Evolutionary conservation across 2,113 vertebrate genomes (phyloP), one percentile per base, ranked within the genome.

Genomic region (Ciconia boyciana): DNA sequence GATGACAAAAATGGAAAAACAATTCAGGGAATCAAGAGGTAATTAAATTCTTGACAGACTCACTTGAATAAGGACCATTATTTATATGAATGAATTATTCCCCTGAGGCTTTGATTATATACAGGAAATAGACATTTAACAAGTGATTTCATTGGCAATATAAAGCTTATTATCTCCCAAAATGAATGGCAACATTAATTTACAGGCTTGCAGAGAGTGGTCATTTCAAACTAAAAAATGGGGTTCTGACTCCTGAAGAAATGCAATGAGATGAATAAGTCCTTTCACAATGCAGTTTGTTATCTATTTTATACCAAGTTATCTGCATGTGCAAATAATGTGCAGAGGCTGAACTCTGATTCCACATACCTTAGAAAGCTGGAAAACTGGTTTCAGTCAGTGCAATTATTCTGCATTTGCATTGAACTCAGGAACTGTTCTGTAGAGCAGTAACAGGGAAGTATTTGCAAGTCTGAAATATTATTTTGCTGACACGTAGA

Each of bases 31-130:
- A 94, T 96, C 74, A 96, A 97, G 64, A 82, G 49, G n/a, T 96
- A 94, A 97, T 94, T 95, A 97, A 91, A 84, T 94, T 97, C 62
- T 96, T 80, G 69, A 96, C 81, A 87, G 91, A 58, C 61, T 90
- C 58, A 58, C 95, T 96, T 94, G 84, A 93, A 85, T 87, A 93
- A 57, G 91, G 46, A 64, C 61, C 70, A 79, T 95, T 86, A 95
- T 54, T 79, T 94, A 86, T 25, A 39, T 58, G 55, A 91, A 77
- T 54, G 19, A 80, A 36, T 87, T 62, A 82, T 84, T 82, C 51
- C 86, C 32, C 69, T 11, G 36, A 9, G 31, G 86, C 31, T 91
- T 78, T 57, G 54, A 62, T 84, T 64, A 81, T 52, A 60, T 39
- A 72, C 15, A 61, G 82, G 92, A 97, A 96, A 93, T 44, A 79